Base-by-base conservation (phyloP, 2,113 vertebrate genomes). In the Cyphomyrus discorhynchus region DNA sequence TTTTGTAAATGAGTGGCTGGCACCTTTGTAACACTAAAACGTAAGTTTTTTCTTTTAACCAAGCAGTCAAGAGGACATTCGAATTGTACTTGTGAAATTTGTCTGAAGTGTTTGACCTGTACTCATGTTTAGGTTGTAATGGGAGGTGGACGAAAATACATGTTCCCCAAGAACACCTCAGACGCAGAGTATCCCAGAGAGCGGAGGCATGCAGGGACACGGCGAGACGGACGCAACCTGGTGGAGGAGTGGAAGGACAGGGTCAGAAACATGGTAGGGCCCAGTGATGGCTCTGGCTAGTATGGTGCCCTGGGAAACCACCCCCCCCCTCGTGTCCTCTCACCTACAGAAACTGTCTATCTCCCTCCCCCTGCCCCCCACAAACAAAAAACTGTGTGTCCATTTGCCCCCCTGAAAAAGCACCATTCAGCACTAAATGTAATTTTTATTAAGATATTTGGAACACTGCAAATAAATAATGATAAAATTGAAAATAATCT, bases 101-200 rank as follows among this genome's bases (percentile, higher is more conserved):
- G 62, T 31, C n/a, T 13, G 27, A 70, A 70, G 27, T 31, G 62
- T 31, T 52, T 31, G 52, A 9, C 86, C 52, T 53, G 49, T 70
- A 50, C 7, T 93, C 0, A 49, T 49, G 80, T 91, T 13, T 90
- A 99, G 98, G 98, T 99, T 82, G 96, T 99, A 87, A 94, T 99
- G 97, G 98, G 98, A 0, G 98, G 98, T 0, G 98, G 98, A 35
- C 94, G 98, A 92, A 99, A 97, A 93, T 98, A 97, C 2, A 98
- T 99, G 98, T 97, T 93, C 92, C 98, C 98, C 50, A 97, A 97
- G 93, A 98, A 98, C 17, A 93, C 9, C 46, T 95, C 96, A 0
- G 98, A 99, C 0, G 94, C 97, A 82, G 98, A 99, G 83, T 98
- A 99, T 35, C 97, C 97, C 0, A 52, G 87, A 0, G 92, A 97